Evolutionary conservation across 2,888 invertebrate genomes (phyloP).

Genomic region (Patella pellucida): DNA sequence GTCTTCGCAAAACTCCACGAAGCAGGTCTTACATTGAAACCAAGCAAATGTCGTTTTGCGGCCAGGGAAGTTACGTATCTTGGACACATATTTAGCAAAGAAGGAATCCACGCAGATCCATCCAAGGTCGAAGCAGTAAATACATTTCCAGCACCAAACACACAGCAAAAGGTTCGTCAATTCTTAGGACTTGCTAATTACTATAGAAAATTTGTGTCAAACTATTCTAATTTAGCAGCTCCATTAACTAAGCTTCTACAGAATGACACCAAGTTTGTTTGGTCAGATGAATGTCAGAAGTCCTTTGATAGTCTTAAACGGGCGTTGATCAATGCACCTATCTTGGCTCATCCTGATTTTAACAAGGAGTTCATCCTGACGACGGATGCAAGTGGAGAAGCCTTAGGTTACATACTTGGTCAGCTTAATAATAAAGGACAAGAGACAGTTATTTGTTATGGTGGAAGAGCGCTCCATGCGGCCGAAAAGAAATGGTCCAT

Average conservation of each 20-base stretch:
- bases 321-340: slow-evolving; percentile 28
- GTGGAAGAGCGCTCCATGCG: slow-evolving; percentile 31
- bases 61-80: slow-evolving; percentile 32
- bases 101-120: slow-evolving; percentile 34
- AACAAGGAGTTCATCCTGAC: slow-evolving; percentile 31
- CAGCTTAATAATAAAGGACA: slow-evolving; percentile 17
- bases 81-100: slow-evolving; percentile 36
- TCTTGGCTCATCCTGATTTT: slow-evolving; percentile 39
- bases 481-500: slow-evolving; percentile 34
- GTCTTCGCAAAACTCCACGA: slow-evolving; percentile 34
- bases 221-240: slow-evolving; percentile 33
- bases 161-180: slow-evolving; percentile 27
- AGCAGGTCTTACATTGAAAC: slow-evolving; percentile 36
- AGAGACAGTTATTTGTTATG: slow-evolving; percentile 24
- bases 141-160: slow-evolving; percentile 28
- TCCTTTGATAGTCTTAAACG: slow-evolving; percentile 32
- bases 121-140: slow-evolving; percentile 26
- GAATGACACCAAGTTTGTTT: slow-evolving; percentile 32
- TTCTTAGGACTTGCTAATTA: slow-evolving; percentile 35
- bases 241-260: slow-evolving; percentile 35
- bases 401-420: slow-evolving; percentile 34
- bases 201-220: slow-evolving; percentile 34
- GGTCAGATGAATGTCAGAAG: slow-evolving; percentile 33
- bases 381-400: slow-evolving; percentile 33
- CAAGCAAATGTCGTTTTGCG: slow-evolving; percentile 41